These are phyloP conservation scores for Metopia argyrocephala DNA, from an alignment of 2,888 invertebrate species.

Conservation along the genomic window DNA sequence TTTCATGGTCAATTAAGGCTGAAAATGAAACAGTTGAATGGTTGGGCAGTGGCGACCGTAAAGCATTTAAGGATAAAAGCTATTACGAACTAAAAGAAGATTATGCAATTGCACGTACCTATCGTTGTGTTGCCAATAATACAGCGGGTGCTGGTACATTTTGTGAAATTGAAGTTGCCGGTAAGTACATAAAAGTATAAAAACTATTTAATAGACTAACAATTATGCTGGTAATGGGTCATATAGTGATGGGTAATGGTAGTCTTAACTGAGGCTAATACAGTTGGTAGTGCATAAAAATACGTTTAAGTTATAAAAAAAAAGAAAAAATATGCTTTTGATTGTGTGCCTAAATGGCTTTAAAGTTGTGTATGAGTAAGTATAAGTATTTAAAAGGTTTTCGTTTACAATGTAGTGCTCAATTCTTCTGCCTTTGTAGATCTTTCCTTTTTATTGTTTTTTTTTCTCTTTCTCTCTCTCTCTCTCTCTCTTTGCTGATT, in stretches of 20 bases:
- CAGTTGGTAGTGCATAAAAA: constrained; percentile 26
- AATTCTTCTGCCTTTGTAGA: neutral
- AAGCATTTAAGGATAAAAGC: constrained; percentile 75
- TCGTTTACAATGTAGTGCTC: neutral
- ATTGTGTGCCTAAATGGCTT: constrained; percentile 44
- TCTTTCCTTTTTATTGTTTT: neutral
- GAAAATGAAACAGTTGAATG: constrained; percentile 87
- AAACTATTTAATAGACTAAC: neutral
- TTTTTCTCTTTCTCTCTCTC: neutral
- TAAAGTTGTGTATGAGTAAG: constrained; percentile 1
- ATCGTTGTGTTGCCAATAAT: constrained; percentile 92
- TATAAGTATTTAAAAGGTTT: constrained; percentile 31
- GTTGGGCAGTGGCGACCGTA: constrained; percentile 78
- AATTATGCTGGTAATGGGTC: constrained; percentile 5
- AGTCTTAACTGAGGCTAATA: constrained; percentile 9
- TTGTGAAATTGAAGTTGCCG: constrained; percentile 85
- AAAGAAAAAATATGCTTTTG: constrained; percentile 31
- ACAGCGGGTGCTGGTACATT: constrained; percentile 84
- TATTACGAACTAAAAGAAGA: constrained; percentile 84
- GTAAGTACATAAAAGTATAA: constrained; percentile 77
- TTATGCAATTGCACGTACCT: constrained; percentile 83
- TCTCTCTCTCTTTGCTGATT: neutral
- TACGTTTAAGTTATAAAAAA: neutral
- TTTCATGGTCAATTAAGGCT: constrained; percentile 90
- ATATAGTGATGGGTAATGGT: neutral